Percentiles rank a stretch among this genome's conserved stretches.
Evolutionary conservation across 92 coral and sea anemone species (phyloP).

Genomic region (Parazoanthus darwini): DNA sequence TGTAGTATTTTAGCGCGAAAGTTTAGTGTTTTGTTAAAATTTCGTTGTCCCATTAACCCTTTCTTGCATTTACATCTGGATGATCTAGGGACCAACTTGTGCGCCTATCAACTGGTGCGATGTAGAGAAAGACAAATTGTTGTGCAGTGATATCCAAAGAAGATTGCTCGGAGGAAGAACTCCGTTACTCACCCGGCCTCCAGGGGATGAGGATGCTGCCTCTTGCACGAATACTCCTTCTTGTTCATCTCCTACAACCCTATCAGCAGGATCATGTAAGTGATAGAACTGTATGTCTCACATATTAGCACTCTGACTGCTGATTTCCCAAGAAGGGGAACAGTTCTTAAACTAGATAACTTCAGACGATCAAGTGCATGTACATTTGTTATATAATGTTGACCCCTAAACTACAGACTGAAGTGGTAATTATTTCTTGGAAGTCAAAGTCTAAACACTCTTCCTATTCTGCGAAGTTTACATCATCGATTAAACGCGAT

Average conservation of each 20-base stretch:
- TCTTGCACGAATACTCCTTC: no score
- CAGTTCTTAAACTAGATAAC: neutral
- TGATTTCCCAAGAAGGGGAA: no score
- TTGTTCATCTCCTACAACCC: neutral
- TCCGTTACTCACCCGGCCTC: slow-evolving; percentile 15
- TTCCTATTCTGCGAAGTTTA: no score
- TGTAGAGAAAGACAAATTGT: neutral
- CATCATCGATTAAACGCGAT: no score
- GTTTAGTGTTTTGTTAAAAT: no score
- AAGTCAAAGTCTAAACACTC: no score
- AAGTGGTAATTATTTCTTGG: no score
- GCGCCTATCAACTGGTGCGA: neutral
- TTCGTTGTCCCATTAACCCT: no score
- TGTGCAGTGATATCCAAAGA: neutral
- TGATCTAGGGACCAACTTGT: neutral
- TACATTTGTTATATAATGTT: no score
- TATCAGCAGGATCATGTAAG: neutral
- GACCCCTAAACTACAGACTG: no score
- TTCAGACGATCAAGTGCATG: neutral
- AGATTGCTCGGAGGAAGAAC: neutral
- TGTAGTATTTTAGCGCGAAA: no score
- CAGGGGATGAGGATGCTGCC: neutral
- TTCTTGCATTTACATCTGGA: neutral
- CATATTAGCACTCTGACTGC: no score
- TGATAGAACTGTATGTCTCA: neutral